Base-by-base conservation (phyloP, 2,888 invertebrate genomes). In the Habrosyne pyritoides region DNA sequence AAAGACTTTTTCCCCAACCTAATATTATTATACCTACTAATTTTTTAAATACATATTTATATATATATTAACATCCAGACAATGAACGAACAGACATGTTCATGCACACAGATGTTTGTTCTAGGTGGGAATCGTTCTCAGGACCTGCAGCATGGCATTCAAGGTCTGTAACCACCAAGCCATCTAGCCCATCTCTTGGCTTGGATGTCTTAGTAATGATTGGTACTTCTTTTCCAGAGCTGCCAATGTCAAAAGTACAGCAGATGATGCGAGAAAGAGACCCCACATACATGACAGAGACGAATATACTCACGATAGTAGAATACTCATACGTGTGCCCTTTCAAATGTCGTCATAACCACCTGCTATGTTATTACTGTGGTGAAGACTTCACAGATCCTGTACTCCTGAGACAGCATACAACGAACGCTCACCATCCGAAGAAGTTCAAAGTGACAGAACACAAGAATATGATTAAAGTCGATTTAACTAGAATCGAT, bases 341-440 rank as follows among this genome's bases (percentile, higher is more conserved):
- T 0, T 92, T 92, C 74, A 89, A 86, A 54, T 91, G 91, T 14
- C 60, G 91, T 0, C 91, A 91, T 58, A 91, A 90, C 63, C 84
- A 91, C 10, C 60, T 91, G 0, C 60, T 89, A 0, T 92, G 92
- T 52, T 91, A 87, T 64, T 92, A 91, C 60, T 92, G 92, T 47
- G 89, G 87, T 0, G 71, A 79, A 3, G 63, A 73, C 0, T 87
- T 78, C 68, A 60, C 76, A 0, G 88, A 91, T 21, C 90, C 91
- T 0, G 30, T 54, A 0, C 10, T 70, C 0, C 54, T 92, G 0
- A 56, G 90, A 0, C 64, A 76, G 0, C 91, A 91, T 26, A 87
- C 85, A 0, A 47, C 63, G 0, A 60, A 60, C 0, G 26, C 46
- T 0, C 90, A 78, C 49, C 71, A 82, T 8, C 87, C 91, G 1